phyloP scores from a whole-genome alignment of 2,113 vertebrate species.

The Misgurnus mizolepis region DNA sequence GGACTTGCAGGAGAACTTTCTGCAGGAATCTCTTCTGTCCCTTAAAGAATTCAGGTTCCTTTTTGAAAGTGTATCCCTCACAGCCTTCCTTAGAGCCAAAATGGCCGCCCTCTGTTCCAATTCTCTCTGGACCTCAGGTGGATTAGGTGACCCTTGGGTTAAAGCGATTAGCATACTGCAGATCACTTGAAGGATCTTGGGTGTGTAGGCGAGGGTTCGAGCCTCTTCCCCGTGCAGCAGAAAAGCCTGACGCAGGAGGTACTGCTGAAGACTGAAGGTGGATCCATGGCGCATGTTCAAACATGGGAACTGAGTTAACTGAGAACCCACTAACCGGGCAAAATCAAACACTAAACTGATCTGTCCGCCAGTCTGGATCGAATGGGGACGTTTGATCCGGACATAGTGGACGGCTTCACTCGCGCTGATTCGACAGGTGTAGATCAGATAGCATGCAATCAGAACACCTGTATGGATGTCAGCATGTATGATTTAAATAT shows the following conservation, averaged over 20 bases:
- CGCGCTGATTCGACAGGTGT: constrained; percentile 75
- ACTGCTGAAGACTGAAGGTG: constrained; percentile 74
- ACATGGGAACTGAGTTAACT: constrained; percentile 73
- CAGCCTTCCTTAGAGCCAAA: constrained; percentile 60
- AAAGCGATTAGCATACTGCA: constrained; percentile 71
- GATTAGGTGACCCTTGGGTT: constrained; percentile 64
- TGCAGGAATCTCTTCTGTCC: constrained; percentile 48
- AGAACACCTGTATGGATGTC: constrained; percentile 71
- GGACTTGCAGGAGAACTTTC: constrained; percentile 58
- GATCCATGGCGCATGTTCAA: constrained; percentile 63
- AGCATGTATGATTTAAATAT: neutral
- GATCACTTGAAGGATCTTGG: constrained; percentile 78
- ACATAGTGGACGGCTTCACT: constrained; percentile 79
- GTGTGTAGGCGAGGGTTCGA: constrained; percentile 71
- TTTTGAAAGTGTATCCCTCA: constrained; percentile 71
- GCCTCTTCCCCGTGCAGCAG: constrained; percentile 80
- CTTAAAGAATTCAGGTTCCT: constrained; percentile 64
- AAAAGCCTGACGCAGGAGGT: constrained; percentile 72
- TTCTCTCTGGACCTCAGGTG: constrained; percentile 67
- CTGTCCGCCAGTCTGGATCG: constrained; percentile 78
- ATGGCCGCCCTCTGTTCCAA: constrained; percentile 68
- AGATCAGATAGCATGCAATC: constrained; percentile 81
- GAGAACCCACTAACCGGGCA: constrained; percentile 70
- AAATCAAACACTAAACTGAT: constrained; percentile 80
- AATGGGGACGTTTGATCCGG: constrained; percentile 75